phyloP scores from a whole-genome alignment of 2,113 vertebrate species.

The Colossoma macropomum region DNA sequence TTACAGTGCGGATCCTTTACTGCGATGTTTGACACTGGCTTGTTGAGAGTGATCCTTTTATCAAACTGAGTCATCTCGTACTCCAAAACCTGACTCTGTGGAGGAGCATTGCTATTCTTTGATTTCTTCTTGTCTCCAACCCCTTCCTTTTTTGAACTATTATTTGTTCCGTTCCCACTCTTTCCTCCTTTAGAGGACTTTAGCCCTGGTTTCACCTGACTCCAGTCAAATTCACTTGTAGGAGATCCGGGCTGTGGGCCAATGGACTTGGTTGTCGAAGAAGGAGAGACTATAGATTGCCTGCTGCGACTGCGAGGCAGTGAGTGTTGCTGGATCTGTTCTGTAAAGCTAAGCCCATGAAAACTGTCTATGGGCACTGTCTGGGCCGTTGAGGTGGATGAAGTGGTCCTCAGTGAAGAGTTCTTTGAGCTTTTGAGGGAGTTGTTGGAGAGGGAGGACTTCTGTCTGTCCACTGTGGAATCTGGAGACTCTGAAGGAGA shows the following conservation, averaged over 20 bases:
- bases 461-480: constrained; percentile 94
- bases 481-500: constrained; percentile 96
- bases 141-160: constrained; percentile 80
- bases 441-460: constrained; percentile 94
- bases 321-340: constrained; percentile 97
- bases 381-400: constrained; percentile 94
- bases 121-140: constrained; percentile 86
- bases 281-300: constrained; percentile 94
- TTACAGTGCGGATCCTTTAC: constrained; percentile 87
- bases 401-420: constrained; percentile 93
- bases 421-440: constrained; percentile 97
- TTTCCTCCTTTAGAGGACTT: constrained; percentile 89
- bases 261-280: constrained; percentile 90
- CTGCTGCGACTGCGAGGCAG: constrained; percentile 92
- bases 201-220: constrained; percentile 87
- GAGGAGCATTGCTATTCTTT: constrained; percentile 83
- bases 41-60: constrained; percentile 84
- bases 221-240: constrained; percentile 92
- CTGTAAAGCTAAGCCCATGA: constrained; percentile 90
- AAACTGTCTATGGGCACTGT: constrained; percentile 97
- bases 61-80: constrained; percentile 99
- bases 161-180: constrained; percentile 78
- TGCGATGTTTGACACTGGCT: constrained; percentile 78
- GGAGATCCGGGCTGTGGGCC: constrained; percentile 88
- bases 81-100: constrained; percentile 89